phyloP scores from a whole-genome alignment of 2,888 invertebrate species.

The Cryptus viduatorius region DNA sequence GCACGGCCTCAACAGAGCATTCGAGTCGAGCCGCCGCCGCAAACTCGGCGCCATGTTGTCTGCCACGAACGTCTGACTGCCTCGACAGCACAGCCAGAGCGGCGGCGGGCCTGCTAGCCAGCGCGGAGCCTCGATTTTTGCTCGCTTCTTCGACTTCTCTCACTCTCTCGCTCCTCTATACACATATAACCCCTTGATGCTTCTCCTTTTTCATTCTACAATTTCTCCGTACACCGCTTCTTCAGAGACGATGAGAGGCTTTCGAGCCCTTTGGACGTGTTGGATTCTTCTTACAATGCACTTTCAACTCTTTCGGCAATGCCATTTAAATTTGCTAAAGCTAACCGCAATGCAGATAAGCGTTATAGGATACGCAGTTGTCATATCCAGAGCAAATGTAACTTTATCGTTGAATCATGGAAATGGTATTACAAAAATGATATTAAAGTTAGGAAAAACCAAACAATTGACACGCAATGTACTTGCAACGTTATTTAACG shows the following conservation, averaged over 20 bases:
- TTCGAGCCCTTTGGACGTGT: slow-evolving; percentile 45
- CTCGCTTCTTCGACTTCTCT: slow-evolving; percentile 55
- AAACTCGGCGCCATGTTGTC: slow-evolving; percentile 84
- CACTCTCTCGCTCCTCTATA: slow-evolving; percentile 27
- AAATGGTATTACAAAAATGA: background rate
- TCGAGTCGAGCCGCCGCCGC: slow-evolving; percentile 65
- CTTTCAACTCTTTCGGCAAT: slow-evolving; percentile 35
- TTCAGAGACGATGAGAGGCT: slow-evolving; percentile 59
- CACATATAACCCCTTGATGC: slow-evolving; percentile 48
- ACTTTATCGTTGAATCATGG: background rate
- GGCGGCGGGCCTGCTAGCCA: slow-evolving; percentile 77
- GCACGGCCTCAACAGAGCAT: slow-evolving; percentile 46
- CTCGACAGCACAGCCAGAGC: slow-evolving; percentile 68
- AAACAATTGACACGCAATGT: background rate
- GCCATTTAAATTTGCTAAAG: slow-evolving; percentile 19
- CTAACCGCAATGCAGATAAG: background rate
- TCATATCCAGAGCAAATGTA: background rate
- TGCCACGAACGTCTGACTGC: slow-evolving; percentile 79
- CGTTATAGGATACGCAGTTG: background rate
- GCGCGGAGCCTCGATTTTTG: slow-evolving; percentile 79
- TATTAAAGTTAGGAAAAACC: background rate
- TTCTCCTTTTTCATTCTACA: slow-evolving; percentile 49
- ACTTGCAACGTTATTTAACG: slow-evolving; percentile 30
- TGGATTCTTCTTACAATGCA: slow-evolving; percentile 42
- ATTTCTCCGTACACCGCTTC: slow-evolving; percentile 65